phyloP scores from a whole-genome alignment of 2,888 invertebrate genomes.

The Mesorhabditis spiculigera region DNA sequence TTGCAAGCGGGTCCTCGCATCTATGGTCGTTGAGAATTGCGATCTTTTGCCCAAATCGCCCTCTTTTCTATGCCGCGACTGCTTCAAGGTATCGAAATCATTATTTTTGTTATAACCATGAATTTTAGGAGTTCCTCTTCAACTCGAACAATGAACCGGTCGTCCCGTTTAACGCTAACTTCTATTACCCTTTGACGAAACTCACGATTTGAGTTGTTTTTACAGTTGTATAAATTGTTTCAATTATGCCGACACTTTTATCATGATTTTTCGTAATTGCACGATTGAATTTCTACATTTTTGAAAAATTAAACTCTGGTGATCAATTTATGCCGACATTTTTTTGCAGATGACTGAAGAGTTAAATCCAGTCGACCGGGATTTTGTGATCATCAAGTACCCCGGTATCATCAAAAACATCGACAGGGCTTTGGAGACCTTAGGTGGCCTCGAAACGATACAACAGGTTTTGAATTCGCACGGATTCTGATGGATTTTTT shows the following conservation, averaged over 20 bases:
- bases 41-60: slow-evolving; percentile 47
- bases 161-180: background rate
- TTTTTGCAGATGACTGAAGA: too few species aligned
- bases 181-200: background rate
- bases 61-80: slow-evolving; percentile 46
- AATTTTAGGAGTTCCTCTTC: slow-evolving; percentile 5
- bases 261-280: too few species aligned
- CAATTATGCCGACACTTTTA: too few species aligned
- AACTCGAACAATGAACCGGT: background rate
- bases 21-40: slow-evolving; percentile 45
- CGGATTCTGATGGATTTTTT: slow-evolving; percentile 6
- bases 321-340: too few species aligned
- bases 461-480: slow-evolving; percentile 23
- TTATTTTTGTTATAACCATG: background rate
- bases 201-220: background rate
- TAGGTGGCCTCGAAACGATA: slow-evolving; percentile 50
- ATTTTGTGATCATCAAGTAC: slow-evolving; percentile 48
- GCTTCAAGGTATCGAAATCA: slow-evolving; percentile 35
- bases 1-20: slow-evolving; percentile 39
- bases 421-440: slow-evolving; percentile 47
- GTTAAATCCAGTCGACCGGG: background rate
- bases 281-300: too few species aligned
- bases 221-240: too few species aligned
- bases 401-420: slow-evolving; percentile 53
- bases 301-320: too few species aligned